A percentile compares a stretch with the other conserved stretches of the same genome.
Evolutionary conservation across 2,888 invertebrate species (phyloP).

Genomic region (Chalcis sispes): DNA sequence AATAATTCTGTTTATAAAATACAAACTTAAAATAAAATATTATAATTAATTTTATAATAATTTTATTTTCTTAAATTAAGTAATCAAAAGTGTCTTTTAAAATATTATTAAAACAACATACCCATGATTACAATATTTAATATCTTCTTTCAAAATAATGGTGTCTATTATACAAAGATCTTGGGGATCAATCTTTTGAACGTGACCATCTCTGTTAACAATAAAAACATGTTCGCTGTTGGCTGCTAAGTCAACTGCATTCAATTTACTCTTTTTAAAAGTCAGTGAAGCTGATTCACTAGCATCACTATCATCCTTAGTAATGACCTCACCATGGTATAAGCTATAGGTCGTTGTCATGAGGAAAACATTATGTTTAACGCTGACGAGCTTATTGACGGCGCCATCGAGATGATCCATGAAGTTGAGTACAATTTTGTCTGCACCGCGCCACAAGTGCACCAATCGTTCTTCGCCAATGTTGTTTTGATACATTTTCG

Average conservation of each 20-base stretch:
- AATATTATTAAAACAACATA: slow-evolving; percentile 57
- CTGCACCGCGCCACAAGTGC: slow-evolving; percentile 72
- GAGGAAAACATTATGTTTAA: slow-evolving; percentile 76
- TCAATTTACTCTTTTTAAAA: slow-evolving; percentile 77
- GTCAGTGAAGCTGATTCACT: slow-evolving; percentile 69
- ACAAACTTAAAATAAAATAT: neutral
- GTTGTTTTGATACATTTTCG: neutral
- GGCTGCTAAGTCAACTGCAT: slow-evolving; percentile 81
- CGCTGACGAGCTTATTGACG: slow-evolving; percentile 75
- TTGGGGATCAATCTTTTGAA: slow-evolving; percentile 79
- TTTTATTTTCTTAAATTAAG: too few relatives aligned
- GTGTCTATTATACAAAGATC: slow-evolving; percentile 80
- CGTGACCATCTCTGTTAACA: slow-evolving; percentile 80
- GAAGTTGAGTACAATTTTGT: slow-evolving; percentile 68
- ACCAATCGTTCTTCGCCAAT: slow-evolving; percentile 62
- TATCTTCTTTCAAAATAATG: slow-evolving; percentile 81
- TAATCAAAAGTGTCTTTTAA: too few relatives aligned
- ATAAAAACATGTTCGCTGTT: slow-evolving; percentile 80
- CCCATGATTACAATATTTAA: slow-evolving; percentile 82
- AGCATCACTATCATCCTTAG: slow-evolving; percentile 67
- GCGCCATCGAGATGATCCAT: slow-evolving; percentile 68
- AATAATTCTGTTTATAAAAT: too few relatives aligned
- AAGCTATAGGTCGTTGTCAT: slow-evolving; percentile 75
- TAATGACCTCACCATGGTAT: slow-evolving; percentile 75
- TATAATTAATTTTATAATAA: neutral